These are phyloP conservation scores for Standfussiana lucernea DNA, from an alignment of 2,888 invertebrate species.

Conservation along the genomic window DNA sequence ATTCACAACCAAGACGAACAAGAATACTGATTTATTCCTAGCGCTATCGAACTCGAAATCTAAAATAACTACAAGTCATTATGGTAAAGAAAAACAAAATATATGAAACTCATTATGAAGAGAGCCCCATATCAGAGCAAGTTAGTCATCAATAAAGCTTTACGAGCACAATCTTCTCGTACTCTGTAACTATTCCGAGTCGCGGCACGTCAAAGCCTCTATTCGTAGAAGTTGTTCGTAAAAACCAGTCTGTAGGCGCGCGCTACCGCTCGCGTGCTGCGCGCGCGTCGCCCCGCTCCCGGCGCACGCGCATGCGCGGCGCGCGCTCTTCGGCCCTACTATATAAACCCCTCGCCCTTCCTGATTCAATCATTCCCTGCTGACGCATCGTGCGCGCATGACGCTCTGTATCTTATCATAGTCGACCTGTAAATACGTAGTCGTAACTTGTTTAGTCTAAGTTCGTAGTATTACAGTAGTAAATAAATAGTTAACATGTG, in stretches of 20 bases:
- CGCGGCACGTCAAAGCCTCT: slow-evolving; percentile 87
- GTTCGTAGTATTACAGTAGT: slow-evolving; percentile 77
- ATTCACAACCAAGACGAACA: slow-evolving; percentile 34
- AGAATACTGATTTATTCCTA: slow-evolving; percentile 52
- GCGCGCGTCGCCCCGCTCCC: slow-evolving; percentile 81
- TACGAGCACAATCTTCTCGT: slow-evolving; percentile 75
- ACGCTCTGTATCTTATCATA: slow-evolving; percentile 76
- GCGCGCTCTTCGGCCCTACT: slow-evolving; percentile 73
- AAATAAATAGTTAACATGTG: slow-evolving; percentile 86
- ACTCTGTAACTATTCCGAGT: slow-evolving; percentile 77
- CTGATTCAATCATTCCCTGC: slow-evolving; percentile 88
- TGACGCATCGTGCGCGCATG: slow-evolving; percentile 83
- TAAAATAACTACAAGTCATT: slow-evolving; percentile 57
- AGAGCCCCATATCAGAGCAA: slow-evolving; percentile 62
- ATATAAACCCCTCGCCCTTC: slow-evolving; percentile 87
- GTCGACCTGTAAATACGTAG: slow-evolving; percentile 87
- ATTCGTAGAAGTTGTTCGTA: slow-evolving; percentile 87
- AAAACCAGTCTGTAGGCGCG: slow-evolving; percentile 87
- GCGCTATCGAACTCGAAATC: slow-evolving; percentile 55
- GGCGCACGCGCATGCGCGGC: slow-evolving; percentile 76
- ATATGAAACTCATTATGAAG: slow-evolving; percentile 60
- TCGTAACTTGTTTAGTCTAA: slow-evolving; percentile 81
- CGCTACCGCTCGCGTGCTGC: slow-evolving; percentile 87
- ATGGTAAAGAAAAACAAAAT: slow-evolving; percentile 55
- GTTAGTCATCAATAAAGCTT: slow-evolving; percentile 80